A percentile compares a stretch with the other conserved stretches of the same genome.
Conservation (phyloP, 2,113 vertebrate genomes). For the Chaetodon trifascialis region DNA sequence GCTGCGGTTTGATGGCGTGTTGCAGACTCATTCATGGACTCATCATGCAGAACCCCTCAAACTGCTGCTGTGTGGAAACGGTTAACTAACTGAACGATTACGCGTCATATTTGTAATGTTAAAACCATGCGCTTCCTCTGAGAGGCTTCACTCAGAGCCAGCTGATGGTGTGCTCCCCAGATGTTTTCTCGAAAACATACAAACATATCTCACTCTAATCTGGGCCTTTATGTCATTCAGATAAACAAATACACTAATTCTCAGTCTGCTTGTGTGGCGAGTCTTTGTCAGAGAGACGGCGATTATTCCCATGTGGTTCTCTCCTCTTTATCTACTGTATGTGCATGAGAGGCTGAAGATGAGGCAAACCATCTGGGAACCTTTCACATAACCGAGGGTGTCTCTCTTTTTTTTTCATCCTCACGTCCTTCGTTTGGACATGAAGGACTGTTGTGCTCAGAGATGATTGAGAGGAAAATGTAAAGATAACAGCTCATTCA, state of each 20-base stretch:
- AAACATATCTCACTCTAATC: slow-evolving; percentile 9
- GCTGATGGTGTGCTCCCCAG: slow-evolving; percentile 63
- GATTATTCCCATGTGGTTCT: neutral
- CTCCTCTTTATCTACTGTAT: neutral
- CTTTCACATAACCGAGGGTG: slow-evolving; percentile 19
- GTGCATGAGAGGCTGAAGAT: slow-evolving; percentile 10
- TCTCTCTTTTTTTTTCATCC: neutral
- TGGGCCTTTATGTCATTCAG: neutral
- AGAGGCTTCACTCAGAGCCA: slow-evolving; percentile 22
- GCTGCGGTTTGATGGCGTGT: slow-evolving; percentile 7
- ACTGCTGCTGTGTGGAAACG: slow-evolving; percentile 39
- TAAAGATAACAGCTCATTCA: slow-evolving; percentile 28
- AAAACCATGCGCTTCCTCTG: slow-evolving; percentile 37
- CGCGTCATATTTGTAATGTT: slow-evolving; percentile 42
- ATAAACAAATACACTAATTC: slow-evolving; percentile 23
- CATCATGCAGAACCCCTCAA: neutral
- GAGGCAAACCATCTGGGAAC: slow-evolving; percentile 65
- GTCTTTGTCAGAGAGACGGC: neutral
- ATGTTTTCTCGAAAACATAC: slow-evolving; percentile 35
- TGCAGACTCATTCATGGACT: neutral
- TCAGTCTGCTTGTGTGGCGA: neutral
- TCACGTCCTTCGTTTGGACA: slow-evolving; percentile 18
- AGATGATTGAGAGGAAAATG: slow-evolving; percentile 11
- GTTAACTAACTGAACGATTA: slow-evolving; percentile 41
- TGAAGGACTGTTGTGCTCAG: slow-evolving; percentile 22